These are phyloP conservation scores for Drosophila parthenogenetica DNA, from an alignment of 2,888 invertebrate genomes.

Conservation along the genomic window DNA sequence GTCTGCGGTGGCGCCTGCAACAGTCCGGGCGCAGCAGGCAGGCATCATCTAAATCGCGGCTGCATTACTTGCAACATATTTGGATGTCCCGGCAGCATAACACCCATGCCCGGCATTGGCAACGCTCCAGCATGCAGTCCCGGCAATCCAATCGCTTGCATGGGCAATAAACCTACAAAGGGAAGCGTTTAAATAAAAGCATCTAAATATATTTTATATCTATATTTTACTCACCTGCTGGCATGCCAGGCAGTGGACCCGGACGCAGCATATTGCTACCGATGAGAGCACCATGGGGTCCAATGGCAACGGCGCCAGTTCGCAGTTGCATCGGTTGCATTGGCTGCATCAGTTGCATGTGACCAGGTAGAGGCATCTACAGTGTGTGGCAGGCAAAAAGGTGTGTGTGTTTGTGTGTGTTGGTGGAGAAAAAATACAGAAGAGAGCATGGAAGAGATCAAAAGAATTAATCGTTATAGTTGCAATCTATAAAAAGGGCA, in stretches of 20 bases:
- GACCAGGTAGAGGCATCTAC: conserved; percentile 17
- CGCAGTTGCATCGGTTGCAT: conserved; percentile 84
- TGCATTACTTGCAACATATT: conserved; percentile 89
- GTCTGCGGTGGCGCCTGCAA: conserved; percentile 78
- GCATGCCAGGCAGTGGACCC: conserved; percentile 83
- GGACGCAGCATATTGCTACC: conserved; percentile 84
- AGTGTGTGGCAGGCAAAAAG: background rate
- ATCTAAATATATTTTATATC: too few relatives aligned
- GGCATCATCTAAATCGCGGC: conserved; percentile 94
- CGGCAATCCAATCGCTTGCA: conserved; percentile 83
- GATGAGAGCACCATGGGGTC: conserved; percentile 83
- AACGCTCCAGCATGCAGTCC: conserved; percentile 79
- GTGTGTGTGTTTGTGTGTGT: conserved; percentile 2
- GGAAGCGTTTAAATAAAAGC: too few relatives aligned
- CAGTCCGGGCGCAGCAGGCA: conserved; percentile 86
- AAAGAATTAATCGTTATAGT: conserved; percentile 51
- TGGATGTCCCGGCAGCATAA: conserved; percentile 86
- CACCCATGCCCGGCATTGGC: conserved; percentile 85
- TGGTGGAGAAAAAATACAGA: conserved; percentile 64
- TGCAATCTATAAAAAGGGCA: conserved; percentile 11
- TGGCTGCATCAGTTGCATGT: conserved; percentile 83
- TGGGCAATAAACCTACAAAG: conserved; percentile 82
- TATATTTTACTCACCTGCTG: conserved; percentile 79
- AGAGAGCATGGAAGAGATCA: conserved; percentile 71
- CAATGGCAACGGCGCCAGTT: conserved; percentile 83